Percentiles rank a stretch among this genome's conserved stretches.
These are phyloP conservation scores for Cepphus grylle DNA, from an alignment of 2,113 vertebrate genomes.

Conservation along the genomic window DNA sequence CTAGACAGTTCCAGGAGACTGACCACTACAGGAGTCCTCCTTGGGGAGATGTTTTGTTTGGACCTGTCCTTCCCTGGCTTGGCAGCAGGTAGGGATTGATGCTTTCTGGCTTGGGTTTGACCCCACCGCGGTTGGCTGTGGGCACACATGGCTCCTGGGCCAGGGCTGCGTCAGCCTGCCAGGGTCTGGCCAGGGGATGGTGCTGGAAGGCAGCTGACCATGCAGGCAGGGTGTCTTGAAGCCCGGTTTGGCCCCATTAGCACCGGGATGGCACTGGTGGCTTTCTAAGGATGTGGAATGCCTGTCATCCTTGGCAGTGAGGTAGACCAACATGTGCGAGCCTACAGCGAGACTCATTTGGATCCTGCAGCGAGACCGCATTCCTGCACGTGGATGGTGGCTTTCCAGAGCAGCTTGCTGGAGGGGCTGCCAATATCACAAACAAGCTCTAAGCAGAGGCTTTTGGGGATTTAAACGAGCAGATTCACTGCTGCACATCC, in stretches of 20 bases:
- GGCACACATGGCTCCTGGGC: background rate
- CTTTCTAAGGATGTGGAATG: background rate
- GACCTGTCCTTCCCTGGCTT: background rate
- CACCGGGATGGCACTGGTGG: background rate
- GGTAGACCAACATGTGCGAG: accelerated
- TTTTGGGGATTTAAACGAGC: background rate
- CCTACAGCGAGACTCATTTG: background rate
- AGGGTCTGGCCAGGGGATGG: slow-evolving; percentile 36
- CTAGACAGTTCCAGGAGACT: background rate
- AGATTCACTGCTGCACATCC: background rate
- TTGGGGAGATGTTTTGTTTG: background rate
- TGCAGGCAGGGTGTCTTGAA: background rate
- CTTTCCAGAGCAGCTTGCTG: background rate
- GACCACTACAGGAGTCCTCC: background rate
- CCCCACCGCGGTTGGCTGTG: accelerated
- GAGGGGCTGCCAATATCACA: background rate
- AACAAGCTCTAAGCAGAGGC: background rate
- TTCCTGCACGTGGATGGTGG: background rate
- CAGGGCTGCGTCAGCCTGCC: background rate
- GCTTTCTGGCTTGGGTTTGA: background rate
- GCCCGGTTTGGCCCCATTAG: background rate
- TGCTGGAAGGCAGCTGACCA: slow-evolving; percentile 24
- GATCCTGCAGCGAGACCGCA: background rate
- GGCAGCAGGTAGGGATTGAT: background rate
- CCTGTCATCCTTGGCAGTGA: background rate